A percentile compares a stretch with the other conserved stretches of the same genome.
phyloP scores from a whole-genome alignment of 1,140 invertebrate species.

The Drosophila gunungcola region DNA sequence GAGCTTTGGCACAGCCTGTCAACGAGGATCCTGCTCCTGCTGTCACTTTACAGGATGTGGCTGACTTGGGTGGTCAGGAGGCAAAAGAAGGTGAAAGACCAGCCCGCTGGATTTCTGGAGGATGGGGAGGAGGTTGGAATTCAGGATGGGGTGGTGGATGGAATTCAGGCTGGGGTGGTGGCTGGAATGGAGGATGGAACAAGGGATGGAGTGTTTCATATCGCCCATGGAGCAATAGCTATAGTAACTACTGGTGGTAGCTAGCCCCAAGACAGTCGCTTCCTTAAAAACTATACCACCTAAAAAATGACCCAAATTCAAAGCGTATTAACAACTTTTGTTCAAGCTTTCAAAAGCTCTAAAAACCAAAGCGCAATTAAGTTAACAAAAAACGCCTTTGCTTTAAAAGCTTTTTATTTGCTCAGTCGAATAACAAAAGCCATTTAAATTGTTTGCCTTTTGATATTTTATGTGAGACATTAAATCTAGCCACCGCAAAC shows the following conservation, averaged over 20 bases:
- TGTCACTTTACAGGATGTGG: conserved; percentile 36
- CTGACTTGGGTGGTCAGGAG: conserved; percentile 48
- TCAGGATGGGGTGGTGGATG: conserved; percentile 21
- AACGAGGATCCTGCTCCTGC: background rate
- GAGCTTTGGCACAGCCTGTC: conserved; percentile 11
- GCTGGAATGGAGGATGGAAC: conserved; percentile 22
- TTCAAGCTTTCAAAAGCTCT: conserved; percentile 20
- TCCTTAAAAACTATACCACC: background rate
- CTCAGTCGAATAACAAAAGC: conserved; percentile 8
- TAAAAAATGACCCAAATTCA: conserved; percentile 10
- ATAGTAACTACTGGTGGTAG: conserved; percentile 50
- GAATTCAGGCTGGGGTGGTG: conserved; percentile 12
- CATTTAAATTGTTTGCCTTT: conserved; percentile 10
- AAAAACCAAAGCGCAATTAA: conserved; percentile 12
- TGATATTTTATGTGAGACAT: conserved; percentile 13
- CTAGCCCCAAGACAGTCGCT: background rate
- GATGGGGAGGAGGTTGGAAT: conserved; percentile 3
- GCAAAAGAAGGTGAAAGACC: conserved; percentile 27
- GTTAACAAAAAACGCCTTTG: conserved; percentile 12
- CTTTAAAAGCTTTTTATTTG: conserved; percentile 10
- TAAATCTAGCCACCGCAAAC: conserved; percentile 8
- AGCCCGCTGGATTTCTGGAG: conserved; percentile 35
- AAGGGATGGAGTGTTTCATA: conserved; percentile 13
- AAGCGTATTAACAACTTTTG: conserved; percentile 3
- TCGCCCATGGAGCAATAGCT: conserved; percentile 37